Base-by-base conservation (phyloP, 2,113 vertebrate species). In the Columba janthina region DNA sequence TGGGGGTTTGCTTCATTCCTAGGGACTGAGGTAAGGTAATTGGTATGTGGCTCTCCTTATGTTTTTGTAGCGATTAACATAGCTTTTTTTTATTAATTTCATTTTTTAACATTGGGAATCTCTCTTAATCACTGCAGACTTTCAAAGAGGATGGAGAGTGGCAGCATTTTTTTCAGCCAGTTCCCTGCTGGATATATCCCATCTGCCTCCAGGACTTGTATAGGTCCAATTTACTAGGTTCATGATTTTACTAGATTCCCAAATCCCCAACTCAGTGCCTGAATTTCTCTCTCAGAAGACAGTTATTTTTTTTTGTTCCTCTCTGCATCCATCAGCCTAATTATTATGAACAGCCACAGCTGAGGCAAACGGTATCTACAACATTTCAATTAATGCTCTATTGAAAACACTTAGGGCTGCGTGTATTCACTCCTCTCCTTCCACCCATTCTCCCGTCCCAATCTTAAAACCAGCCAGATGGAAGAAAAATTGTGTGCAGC, bases 251-350 rank as follows among this genome's bases (percentile, higher is more conserved):
- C 11, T 16, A n/a, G 21, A 16, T 22, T 91, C 66, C 46, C 31
- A 76, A 36, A 90, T 80, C 13, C 71, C 82, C 46, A 94, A 12
- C 7, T 1, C 38, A 46, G 65, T 67, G 29, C 65, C 75, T 73
- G 31, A 50, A 85, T 89, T 80, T 46, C 46, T 62, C 87, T 76
- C 62, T 71, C 6, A 89, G 57, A 72, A 66, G 15, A 82, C 25
- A 53, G 51, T 7, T 20, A 12, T 58, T 48, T 73, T 65, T 51
- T 54, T 51, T 54, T 75, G 22, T 81, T 92, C 46, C 69, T 80
- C 46, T 94, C 89, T 79, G 58, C 93, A 94, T 82, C 77, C 78
- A 78, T 91, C 74, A 69, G 31, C 46, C 28, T 95, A 92, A 95
- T 91, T 87, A 88, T 72, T 85, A 75, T 26, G 54, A 96, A 40